A percentile compares a stretch with the other conserved stretches of the same genome.
These are phyloP conservation scores for Hylyphantes graminicola DNA, from an alignment of 1,140 invertebrate genomes.

Conservation along the genomic window DNA sequence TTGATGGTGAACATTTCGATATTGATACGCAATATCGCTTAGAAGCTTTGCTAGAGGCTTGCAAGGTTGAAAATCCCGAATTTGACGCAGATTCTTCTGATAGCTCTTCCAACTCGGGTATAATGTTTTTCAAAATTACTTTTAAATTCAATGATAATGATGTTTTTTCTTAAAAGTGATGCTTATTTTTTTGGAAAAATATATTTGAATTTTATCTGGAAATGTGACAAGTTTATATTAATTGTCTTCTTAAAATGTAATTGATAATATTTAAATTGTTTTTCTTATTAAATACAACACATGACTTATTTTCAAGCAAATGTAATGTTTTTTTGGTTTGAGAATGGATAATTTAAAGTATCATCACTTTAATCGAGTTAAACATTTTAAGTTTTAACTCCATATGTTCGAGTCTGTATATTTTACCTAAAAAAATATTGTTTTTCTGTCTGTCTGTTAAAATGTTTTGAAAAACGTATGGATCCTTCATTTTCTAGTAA, in stretches of 20 bases:
- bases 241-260: not conserved
- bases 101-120: conserved; percentile 7
- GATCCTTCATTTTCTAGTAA: too few species aligned
- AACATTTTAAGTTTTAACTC: too few species aligned
- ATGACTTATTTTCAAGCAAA: too few species aligned
- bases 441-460: too few species aligned
- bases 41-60: conserved; percentile 86
- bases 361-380: too few species aligned
- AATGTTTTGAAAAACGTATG: too few species aligned
- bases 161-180: not conserved
- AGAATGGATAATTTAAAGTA: too few species aligned
- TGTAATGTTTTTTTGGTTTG: too few species aligned
- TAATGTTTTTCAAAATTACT: not conserved
- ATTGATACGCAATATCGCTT: conserved; percentile 88
- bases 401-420: too few species aligned
- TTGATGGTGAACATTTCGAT: conserved; percentile 73
- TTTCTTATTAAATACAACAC: too few species aligned
- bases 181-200: not conserved
- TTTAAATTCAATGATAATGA: not conserved
- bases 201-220: not conserved
- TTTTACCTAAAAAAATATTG: too few species aligned
- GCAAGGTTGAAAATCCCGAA: conserved; percentile 24
- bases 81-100: conserved; percentile 18
- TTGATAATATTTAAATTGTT: not conserved
- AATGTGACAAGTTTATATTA: not conserved